A percentile compares a stretch with the other conserved stretches of the same genome.
These are phyloP conservation scores for Deroplatys truncata DNA, from an alignment of 2,888 invertebrate species.

Conservation along the genomic window DNA sequence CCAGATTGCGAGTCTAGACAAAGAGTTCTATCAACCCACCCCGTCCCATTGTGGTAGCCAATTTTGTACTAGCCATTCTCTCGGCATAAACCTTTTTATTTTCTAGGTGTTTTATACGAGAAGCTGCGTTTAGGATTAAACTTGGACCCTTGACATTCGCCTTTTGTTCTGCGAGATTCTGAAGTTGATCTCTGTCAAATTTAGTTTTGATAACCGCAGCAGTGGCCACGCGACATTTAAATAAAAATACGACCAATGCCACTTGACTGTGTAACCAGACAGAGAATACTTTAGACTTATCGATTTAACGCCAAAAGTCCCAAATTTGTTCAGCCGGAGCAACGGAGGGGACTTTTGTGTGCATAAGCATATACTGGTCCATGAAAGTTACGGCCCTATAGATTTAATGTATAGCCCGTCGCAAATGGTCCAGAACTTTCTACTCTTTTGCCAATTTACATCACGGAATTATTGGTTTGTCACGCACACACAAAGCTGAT, in stretches of 20 bases:
- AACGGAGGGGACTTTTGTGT: not conserved
- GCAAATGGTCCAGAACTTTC: not conserved
- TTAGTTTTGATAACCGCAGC: not conserved
- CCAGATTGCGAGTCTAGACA: too few species aligned
- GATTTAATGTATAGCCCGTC: not conserved
- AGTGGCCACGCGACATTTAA: not conserved
- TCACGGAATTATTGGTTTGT: conserved; percentile 11
- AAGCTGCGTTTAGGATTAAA: too few species aligned
- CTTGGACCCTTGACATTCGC: too few species aligned
- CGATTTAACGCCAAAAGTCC: not conserved
- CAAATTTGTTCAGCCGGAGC: not conserved
- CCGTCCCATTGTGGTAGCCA: too few species aligned
- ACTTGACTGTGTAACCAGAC: not conserved
- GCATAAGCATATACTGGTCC: not conserved
- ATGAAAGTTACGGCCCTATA: not conserved
- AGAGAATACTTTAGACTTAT: not conserved
- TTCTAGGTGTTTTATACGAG: too few species aligned
- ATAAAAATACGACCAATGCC: not conserved
- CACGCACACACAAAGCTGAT: conserved; percentile 1
- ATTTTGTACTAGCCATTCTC: too few species aligned
- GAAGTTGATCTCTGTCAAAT: not conserved
- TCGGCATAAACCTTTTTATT: too few species aligned
- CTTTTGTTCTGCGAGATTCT: not conserved
- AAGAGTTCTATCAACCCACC: too few species aligned
- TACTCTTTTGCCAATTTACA: conserved; percentile 11